phyloP scores from a whole-genome alignment of 2,888 invertebrate genomes.

The Tenthredo mesomela region DNA sequence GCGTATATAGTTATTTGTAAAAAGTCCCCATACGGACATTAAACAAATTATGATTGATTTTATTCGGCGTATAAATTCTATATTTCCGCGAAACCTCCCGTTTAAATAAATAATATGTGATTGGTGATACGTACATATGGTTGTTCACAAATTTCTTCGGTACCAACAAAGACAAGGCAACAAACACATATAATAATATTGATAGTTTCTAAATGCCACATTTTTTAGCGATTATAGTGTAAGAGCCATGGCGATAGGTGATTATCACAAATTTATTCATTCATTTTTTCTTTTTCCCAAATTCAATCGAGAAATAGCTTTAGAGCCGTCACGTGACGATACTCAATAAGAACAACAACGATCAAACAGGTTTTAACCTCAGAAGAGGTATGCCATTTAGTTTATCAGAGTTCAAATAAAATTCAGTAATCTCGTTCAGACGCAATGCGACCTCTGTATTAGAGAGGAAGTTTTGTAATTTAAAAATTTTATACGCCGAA shows the following conservation, averaged over 20 bases:
- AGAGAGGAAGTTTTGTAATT: background rate
- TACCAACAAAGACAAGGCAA: background rate
- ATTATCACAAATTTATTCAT: background rate
- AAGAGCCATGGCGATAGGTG: background rate
- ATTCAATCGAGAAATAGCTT: constrained; percentile 1
- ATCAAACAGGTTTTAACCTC: constrained; percentile 5
- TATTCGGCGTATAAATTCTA: background rate
- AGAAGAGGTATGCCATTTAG: background rate
- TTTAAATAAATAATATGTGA: background rate
- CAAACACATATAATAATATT: background rate
- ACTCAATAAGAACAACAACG: background rate
- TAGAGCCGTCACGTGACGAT: background rate
- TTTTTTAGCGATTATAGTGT: background rate
- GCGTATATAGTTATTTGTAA: background rate
- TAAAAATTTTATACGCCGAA: too few species aligned
- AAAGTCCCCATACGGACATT: background rate
- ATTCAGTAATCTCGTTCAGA: background rate
- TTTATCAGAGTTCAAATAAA: background rate
- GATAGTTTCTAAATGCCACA: background rate
- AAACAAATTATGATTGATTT: background rate
- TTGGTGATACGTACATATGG: constrained; percentile 3
- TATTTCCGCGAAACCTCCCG: background rate
- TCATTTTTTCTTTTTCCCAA: background rate
- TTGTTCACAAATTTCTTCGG: constrained; percentile 6
- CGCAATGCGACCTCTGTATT: background rate